Percentiles rank a stretch among this genome's conserved stretches.
phyloP scores from a whole-genome alignment of 2,888 invertebrate species.

The Helobdella robusta region DNA sequence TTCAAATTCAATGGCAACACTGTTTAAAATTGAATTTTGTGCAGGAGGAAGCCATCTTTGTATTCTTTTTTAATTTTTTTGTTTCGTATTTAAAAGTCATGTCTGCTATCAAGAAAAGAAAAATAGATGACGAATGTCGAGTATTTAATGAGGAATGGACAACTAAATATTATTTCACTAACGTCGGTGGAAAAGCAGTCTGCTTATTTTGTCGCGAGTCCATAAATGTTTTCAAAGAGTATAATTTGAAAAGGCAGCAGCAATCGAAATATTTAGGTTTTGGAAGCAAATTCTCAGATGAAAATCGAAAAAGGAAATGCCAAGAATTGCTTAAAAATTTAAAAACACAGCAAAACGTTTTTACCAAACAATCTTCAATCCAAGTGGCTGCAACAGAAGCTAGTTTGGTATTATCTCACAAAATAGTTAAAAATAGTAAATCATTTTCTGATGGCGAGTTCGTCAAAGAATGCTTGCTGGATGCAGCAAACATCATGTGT shows the following conservation, averaged over 20 bases:
- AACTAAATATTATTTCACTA: not conserved
- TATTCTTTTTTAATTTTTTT: no score
- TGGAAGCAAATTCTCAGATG: not conserved
- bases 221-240: not conserved
- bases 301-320: not conserved
- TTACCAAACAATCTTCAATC: not conserved
- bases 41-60: no score
- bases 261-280: not conserved
- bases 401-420: not conserved
- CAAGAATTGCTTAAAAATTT: not conserved
- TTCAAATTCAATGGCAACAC: no score
- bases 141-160: conserved; percentile 11
- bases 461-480: conserved; percentile 1
- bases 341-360: not conserved
- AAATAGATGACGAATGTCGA: conserved; percentile 15
- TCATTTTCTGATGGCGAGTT: not conserved
- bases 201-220: conserved; percentile 2
- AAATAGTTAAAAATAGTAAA: not conserved
- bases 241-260: not conserved
- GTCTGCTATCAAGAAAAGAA: conserved; percentile 8
- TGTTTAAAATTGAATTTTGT: no score
- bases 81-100: no score
- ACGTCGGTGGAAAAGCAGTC: conserved; percentile 1
- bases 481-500: conserved; percentile 8
- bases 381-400: not conserved